A percentile compares a stretch with the other conserved stretches of the same genome.
Conservation (phyloP, 2,888 invertebrate genomes). For the Pollenia amentaria region DNA sequence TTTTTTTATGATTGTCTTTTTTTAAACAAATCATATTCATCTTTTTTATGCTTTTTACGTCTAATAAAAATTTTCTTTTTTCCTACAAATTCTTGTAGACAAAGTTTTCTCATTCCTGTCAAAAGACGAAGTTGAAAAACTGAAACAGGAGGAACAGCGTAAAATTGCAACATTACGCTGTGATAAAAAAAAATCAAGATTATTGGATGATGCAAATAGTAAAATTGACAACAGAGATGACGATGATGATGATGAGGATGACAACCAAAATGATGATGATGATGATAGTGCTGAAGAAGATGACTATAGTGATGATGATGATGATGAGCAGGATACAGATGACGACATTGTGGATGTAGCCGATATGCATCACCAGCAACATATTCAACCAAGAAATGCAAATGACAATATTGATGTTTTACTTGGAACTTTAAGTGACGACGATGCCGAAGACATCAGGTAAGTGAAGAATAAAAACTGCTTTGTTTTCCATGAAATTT, state of each 20-base stretch:
- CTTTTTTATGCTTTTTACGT: not conserved
- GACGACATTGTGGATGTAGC: constrained; percentile 77
- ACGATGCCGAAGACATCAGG: constrained; percentile 82
- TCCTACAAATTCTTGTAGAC: constrained; percentile 85
- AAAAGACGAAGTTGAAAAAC: constrained; percentile 96
- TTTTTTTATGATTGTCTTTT: constrained; percentile 36
- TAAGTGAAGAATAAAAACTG: constrained; percentile 75
- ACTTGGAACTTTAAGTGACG: constrained; percentile 59
- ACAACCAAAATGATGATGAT: constrained; percentile 73
- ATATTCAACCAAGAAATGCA: constrained; percentile 65
- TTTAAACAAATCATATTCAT: not conserved
- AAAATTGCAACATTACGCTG: constrained; percentile 89
- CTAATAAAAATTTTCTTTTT: constrained; percentile 57
- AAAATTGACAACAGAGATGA: constrained; percentile 78
- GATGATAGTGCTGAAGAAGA: constrained; percentile 65
- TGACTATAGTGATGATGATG: constrained; percentile 73
- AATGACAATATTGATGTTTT: constrained; percentile 73
- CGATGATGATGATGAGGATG: constrained; percentile 75
- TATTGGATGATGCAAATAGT: constrained; percentile 82
- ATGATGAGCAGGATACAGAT: constrained; percentile 61
- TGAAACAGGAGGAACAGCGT: constrained; percentile 96
- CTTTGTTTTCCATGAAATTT: constrained; percentile 15
- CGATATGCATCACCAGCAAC: constrained; percentile 70
- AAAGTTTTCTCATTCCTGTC: constrained; percentile 97
- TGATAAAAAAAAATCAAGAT: constrained; percentile 84